Percentiles rank a stretch among this genome's conserved stretches.
Evolutionary conservation across 2,797 vertebrate genomes (phyloP).

Genomic region (Todus mexicanus): DNA sequence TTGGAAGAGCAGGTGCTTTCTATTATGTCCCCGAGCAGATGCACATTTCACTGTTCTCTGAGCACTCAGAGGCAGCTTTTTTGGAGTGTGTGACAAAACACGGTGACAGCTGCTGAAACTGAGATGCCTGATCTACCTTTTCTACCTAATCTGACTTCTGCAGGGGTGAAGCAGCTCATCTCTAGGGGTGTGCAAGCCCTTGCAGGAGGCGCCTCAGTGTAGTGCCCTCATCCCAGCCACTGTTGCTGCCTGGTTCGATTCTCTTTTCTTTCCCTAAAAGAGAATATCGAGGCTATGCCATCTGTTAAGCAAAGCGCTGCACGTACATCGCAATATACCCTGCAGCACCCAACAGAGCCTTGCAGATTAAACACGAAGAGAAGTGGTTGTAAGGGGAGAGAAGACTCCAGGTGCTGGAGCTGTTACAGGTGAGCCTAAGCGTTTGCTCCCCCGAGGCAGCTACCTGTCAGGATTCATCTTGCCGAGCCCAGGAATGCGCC

Average conservation of each 20-base stretch:
- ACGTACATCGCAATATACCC: not conserved
- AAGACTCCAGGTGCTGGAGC: conserved; percentile 57
- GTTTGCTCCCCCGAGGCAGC: not conserved
- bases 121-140: not conserved
- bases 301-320: conserved; percentile 27
- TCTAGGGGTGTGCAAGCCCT: not conserved
- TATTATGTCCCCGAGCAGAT: conserved; percentile 36
- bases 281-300: not conserved
- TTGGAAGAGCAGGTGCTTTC: conserved; percentile 3
- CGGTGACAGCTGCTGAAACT: not conserved
- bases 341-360: not conserved
- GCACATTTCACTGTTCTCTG: not conserved
- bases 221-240: not conserved
- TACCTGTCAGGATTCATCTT: conserved; percentile 58
- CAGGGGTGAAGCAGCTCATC: not conserved
- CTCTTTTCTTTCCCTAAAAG: not conserved
- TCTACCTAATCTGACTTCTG: not conserved
- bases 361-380: conserved; percentile 5
- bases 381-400: conserved; percentile 10
- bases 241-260: not conserved
- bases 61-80: not conserved
- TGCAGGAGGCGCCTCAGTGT: not conserved
- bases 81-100: not conserved
- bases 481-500: conserved; percentile 25
- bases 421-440: conserved; percentile 56